A percentile compares a stretch with the other conserved stretches of the same genome.
Evolutionary conservation across 2,888 invertebrate genomes (phyloP).

Genomic region (Nematopogon swammerdamellus): DNA sequence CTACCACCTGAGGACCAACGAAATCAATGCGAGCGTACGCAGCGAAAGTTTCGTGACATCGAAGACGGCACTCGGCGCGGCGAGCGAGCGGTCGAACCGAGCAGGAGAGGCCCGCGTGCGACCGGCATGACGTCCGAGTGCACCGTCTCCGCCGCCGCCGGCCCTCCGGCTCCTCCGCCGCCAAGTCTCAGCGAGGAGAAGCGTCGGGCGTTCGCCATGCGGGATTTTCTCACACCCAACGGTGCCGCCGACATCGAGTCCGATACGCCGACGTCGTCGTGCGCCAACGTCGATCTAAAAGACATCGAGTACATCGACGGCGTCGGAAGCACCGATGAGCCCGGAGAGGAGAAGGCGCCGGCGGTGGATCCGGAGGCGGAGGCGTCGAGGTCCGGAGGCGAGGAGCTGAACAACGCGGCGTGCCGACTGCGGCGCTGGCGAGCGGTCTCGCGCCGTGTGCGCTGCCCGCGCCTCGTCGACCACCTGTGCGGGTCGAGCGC

Average conservation of each 20-base stretch:
- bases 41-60: not conserved
- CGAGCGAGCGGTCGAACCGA: not conserved
- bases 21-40: not conserved
- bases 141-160: not conserved
- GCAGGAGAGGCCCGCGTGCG: too few relatives aligned
- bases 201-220: conserved; percentile 32
- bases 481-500: conserved; percentile 36
- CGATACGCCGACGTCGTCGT: conserved; percentile 14
- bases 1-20: too few relatives aligned
- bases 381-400: conserved; percentile 28
- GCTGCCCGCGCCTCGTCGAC: conserved; percentile 45
- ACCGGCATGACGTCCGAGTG: not conserved
- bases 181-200: conserved; percentile 24
- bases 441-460: conserved; percentile 47
- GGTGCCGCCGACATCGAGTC: conserved; percentile 12
- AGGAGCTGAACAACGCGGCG: conserved; percentile 40
- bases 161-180: not conserved
- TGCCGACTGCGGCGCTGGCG: conserved; percentile 49
- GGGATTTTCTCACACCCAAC: conserved; percentile 33
- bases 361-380: conserved; percentile 31
- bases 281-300: conserved; percentile 24
- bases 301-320: conserved; percentile 24
- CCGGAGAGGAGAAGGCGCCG: conserved; percentile 22
- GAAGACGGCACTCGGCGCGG: not conserved
- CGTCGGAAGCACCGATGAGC: conserved; percentile 35